phyloP scores from a whole-genome alignment of 2,888 invertebrate genomes.

The Leptopilina syphax region DNA sequence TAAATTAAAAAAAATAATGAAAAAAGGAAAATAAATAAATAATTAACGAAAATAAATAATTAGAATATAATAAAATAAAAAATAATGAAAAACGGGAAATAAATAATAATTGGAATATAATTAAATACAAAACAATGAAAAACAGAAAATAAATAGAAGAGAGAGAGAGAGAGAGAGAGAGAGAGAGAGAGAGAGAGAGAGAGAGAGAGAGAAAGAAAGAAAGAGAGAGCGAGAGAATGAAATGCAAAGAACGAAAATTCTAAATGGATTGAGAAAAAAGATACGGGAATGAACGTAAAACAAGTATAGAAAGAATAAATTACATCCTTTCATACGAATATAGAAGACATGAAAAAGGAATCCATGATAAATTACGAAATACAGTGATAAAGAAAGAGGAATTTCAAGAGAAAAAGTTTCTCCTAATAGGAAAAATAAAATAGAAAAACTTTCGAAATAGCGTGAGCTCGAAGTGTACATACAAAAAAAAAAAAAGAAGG shows the following conservation, averaged over 20 bases:
- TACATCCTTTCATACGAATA: background rate
- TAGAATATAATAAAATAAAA: too few relatives aligned
- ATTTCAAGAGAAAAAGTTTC: background rate
- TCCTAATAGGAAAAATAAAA: conserved; percentile 9
- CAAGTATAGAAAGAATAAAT: background rate
- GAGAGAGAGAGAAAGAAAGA: too few relatives aligned
- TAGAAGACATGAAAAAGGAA: background rate
- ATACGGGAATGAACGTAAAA: background rate
- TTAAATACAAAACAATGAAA: too few relatives aligned
- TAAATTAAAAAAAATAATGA: too few relatives aligned
- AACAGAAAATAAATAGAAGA: too few relatives aligned
- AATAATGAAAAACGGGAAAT: too few relatives aligned
- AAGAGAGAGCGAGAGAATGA: background rate
- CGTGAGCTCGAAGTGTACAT: background rate
- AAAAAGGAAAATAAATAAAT: too few relatives aligned
- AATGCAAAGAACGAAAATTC: background rate
- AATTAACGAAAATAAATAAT: too few relatives aligned
- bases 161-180: background rate
- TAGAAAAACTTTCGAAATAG: conserved; percentile 3
- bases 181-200: too few relatives aligned
- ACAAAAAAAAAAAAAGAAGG: background rate
- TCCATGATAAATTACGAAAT: conserved; percentile 2
- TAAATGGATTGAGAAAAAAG: background rate
- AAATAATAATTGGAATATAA: too few relatives aligned
- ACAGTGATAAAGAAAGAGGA: background rate